Evolutionary conservation across 2,113 vertebrate species (phyloP).

Genomic region (Varanus salvator): DNA sequence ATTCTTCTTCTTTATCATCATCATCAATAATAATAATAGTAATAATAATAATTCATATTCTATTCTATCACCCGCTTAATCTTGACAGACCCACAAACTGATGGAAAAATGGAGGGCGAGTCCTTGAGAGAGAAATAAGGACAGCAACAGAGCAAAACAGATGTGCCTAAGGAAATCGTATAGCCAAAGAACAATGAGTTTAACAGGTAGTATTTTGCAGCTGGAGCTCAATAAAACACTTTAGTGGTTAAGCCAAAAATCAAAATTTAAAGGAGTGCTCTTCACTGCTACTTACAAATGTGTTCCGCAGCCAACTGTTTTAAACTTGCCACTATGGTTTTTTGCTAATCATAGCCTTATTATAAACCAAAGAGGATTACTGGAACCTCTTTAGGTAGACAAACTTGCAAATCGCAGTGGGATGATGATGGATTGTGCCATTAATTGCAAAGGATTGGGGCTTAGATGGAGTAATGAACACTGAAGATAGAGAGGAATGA

Average conservation of each 20-base stretch:
- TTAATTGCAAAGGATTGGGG: slow-evolving; percentile 18
- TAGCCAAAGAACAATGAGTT: slow-evolving; percentile 44
- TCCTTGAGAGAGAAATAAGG: background rate
- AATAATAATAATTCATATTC: background rate
- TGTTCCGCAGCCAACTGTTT: slow-evolving; percentile 49
- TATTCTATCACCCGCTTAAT: background rate
- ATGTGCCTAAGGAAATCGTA: background rate
- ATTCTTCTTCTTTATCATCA: background rate
- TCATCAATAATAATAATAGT: no score
- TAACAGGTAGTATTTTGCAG: slow-evolving; percentile 60
- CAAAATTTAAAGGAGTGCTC: slow-evolving; percentile 52
- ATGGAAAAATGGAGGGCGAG: slow-evolving; percentile 28
- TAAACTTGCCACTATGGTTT: slow-evolving; percentile 38
- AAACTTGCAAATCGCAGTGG: slow-evolving; percentile 49
- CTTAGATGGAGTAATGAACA: background rate
- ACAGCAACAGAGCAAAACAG: slow-evolving; percentile 15
- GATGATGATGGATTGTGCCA: slow-evolving; percentile 34
- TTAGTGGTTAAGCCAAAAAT: slow-evolving; percentile 45
- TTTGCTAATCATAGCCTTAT: slow-evolving; percentile 45
- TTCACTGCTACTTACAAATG: slow-evolving; percentile 47
- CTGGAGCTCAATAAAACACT: slow-evolving; percentile 54
- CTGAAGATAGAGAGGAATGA: slow-evolving; percentile 22
- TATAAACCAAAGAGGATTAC: slow-evolving; percentile 53
- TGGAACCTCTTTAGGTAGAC: slow-evolving; percentile 45
- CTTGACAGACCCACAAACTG: background rate